Base-by-base conservation (phyloP, 2,888 invertebrate genomes). In the Electrophaes corylata region DNA sequence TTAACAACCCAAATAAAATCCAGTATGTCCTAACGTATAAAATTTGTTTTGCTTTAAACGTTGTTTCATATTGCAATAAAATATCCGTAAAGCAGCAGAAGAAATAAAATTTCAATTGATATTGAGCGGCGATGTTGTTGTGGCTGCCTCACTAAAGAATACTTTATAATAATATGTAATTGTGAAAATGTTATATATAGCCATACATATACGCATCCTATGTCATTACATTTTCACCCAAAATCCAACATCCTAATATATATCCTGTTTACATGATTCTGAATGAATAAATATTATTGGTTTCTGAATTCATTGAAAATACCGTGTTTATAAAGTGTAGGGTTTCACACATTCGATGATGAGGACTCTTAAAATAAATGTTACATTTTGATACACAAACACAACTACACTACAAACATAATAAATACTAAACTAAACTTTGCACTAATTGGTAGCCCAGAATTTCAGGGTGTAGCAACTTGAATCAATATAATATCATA, bases 391-490 rank as follows among this genome's bases (percentile, higher is more conserved):
- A n/a, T n/a, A n/a, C n/a, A n/a, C n/a, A n/a, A n/a, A n/a, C n/a
- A n/a, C n/a, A n/a, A n/a, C n/a, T n/a, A n/a, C n/a, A n/a, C n/a
- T n/a, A n/a, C n/a, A n/a, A n/a, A n/a, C n/a, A n/a, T n/a, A n/a
- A n/a, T n/a, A n/a, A n/a, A n/a, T 35, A 35, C 35, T 12, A 12
- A 35, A 1, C 16, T 16, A 37, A 18, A 47, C 10, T 18, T 45
- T 10, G 23, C 18, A 35, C 23, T 39, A 46, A 54, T 33, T 41
- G 31, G 39, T 45, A 45, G 56, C 11, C 23, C 31, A n/a, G 23
- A 41, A 35, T 35, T 33, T 50, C 16, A 35, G 57, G 51, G 48
- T 41, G 29, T 43, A 47, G 57, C 35, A 52, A 51, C 43, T 20
- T 31, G 23, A 12, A 16, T 35, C 18, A 19, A 33, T 19, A 19